phyloP scores from a whole-genome alignment of 2,797 vertebrate genomes.

The Chaunax sp. region DNA sequence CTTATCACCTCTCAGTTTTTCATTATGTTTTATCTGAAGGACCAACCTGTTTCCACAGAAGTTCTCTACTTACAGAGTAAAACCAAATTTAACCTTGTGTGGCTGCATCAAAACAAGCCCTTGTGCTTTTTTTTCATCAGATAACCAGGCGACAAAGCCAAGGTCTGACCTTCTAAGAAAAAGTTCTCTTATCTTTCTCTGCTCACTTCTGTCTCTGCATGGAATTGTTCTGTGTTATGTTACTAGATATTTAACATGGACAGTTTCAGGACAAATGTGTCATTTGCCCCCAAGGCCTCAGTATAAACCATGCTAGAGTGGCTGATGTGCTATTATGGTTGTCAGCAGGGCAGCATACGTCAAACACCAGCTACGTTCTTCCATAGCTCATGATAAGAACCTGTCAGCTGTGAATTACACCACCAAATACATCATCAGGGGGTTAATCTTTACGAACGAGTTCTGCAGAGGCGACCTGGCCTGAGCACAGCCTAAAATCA shows the following conservation, averaged over 20 bases:
- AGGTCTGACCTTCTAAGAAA: slow-evolving; percentile 18
- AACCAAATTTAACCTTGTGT: slow-evolving; percentile 12
- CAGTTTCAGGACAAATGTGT: slow-evolving; percentile 37
- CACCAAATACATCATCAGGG: slow-evolving; percentile 40
- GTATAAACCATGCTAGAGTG: slow-evolving; percentile 19
- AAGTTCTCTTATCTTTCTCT: background rate
- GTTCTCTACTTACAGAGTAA: slow-evolving; percentile 10
- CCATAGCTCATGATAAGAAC: slow-evolving; percentile 19
- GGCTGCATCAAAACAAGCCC: background rate
- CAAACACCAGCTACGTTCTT: slow-evolving; percentile 19
- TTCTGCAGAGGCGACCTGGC: slow-evolving; percentile 39
- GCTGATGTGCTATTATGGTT: slow-evolving; percentile 33
- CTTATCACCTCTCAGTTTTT: slow-evolving; percentile 17
- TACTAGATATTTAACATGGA: slow-evolving; percentile 19
- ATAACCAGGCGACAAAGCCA: slow-evolving; percentile 11
- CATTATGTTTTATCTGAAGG: slow-evolving; percentile 24
- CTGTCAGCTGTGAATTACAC: slow-evolving; percentile 53
- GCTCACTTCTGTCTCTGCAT: background rate
- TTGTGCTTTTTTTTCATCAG: slow-evolving; percentile 19
- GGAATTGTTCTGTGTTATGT: slow-evolving; percentile 3
- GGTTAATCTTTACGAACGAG: slow-evolving; percentile 53
- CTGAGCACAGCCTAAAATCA: slow-evolving; percentile 32
- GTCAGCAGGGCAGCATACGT: slow-evolving; percentile 36
- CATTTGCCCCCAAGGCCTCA: slow-evolving; percentile 25
- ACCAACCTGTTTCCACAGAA: slow-evolving; percentile 2